phyloP scores from a whole-genome alignment of 1,140 invertebrate species.

The Macrocentrus cingulum region DNA sequence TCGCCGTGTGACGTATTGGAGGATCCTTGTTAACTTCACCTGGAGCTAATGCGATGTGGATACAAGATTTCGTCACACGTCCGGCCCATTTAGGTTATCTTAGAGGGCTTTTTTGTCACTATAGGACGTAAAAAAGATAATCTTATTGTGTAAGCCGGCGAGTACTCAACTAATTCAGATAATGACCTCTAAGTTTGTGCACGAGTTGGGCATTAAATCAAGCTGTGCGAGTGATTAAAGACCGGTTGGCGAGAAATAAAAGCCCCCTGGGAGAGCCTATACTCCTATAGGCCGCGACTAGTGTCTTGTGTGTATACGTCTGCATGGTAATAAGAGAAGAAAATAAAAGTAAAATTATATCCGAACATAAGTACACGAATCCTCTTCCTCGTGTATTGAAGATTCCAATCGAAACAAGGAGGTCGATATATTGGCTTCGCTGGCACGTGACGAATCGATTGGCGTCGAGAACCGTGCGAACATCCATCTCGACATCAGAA shows the following conservation, averaged over 20 bases:
- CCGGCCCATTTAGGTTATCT: not conserved
- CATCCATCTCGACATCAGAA: constrained; percentile 13
- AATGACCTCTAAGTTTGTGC: constrained; percentile 25
- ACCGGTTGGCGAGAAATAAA: constrained; percentile 25
- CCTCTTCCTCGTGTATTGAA: constrained; percentile 6
- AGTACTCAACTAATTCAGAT: constrained; percentile 30
- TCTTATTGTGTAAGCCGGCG: constrained; percentile 18
- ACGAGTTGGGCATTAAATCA: constrained; percentile 18
- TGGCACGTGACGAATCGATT: constrained; percentile 26
- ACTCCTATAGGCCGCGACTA: too few species aligned
- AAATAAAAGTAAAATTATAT: not conserved
- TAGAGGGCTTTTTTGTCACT: not conserved
- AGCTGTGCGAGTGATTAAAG: constrained; percentile 19
- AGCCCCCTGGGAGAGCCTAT: constrained; percentile 8
- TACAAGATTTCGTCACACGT: too few species aligned
- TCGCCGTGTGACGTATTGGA: too few species aligned
- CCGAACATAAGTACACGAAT: not conserved
- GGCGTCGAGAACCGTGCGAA: constrained; percentile 16
- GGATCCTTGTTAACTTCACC: too few species aligned
- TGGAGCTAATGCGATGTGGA: too few species aligned
- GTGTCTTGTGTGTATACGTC: not conserved
- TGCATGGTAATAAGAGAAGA: not conserved
- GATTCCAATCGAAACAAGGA: constrained; percentile 20
- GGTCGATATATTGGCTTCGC: constrained; percentile 24
- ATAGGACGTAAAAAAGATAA: constrained; percentile 2